Conservation (phyloP, 2,113 vertebrate species). For the Ptyas mucosa region DNA sequence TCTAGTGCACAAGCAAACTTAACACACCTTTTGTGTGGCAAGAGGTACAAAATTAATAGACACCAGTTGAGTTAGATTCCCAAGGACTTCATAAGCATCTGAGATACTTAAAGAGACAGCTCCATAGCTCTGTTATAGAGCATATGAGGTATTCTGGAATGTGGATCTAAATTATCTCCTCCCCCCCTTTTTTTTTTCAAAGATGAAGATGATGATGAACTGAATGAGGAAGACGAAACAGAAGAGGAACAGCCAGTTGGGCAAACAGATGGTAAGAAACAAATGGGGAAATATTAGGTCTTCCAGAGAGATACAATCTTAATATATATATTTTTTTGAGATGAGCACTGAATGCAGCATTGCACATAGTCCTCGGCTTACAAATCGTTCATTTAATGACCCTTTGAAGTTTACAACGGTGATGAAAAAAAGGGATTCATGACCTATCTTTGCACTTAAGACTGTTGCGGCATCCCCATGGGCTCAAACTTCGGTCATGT, state of each 20-base stretch:
- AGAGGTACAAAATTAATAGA: background rate
- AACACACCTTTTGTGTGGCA: background rate
- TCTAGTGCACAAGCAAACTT: background rate
- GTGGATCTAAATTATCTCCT: background rate
- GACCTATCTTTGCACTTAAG: background rate
- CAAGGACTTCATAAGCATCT: background rate
- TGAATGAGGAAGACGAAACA: slow-evolving; percentile 59
- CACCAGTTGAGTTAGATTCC: background rate
- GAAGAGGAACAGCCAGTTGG: slow-evolving; percentile 50
- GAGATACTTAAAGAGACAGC: background rate
- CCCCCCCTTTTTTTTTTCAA: background rate
- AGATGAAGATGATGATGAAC: slow-evolving; percentile 56
- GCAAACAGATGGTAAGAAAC: slow-evolving; percentile 58
- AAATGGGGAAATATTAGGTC: background rate
- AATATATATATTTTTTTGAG: background rate
- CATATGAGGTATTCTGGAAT: background rate
- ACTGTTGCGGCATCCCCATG: too few species aligned
- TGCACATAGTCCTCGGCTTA: background rate
- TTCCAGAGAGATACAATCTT: background rate
- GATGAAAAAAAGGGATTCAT: background rate
- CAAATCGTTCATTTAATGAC: background rate
- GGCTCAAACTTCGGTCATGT: background rate
- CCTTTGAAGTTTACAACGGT: background rate
- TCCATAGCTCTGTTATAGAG: background rate
- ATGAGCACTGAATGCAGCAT: background rate